These are phyloP conservation scores for Halyomorpha halys DNA, from an alignment of 1,140 invertebrate species.

Conservation along the genomic window DNA sequence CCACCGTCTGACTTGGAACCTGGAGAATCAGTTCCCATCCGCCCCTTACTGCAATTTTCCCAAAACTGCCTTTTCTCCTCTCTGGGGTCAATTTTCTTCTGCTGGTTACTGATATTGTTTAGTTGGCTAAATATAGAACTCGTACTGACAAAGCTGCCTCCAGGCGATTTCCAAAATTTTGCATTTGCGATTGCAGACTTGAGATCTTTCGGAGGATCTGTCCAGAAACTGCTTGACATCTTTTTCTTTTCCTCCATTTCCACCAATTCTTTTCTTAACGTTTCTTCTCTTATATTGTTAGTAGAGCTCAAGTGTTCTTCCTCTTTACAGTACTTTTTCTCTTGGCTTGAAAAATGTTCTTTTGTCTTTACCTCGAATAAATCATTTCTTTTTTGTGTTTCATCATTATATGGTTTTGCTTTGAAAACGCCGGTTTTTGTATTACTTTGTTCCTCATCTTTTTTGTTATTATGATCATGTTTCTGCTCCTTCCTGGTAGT, in stretches of 20 bases:
- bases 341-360: too few species aligned
- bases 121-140: constrained; percentile 10
- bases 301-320: too few species aligned
- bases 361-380: too few species aligned
- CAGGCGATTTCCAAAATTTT: not conserved
- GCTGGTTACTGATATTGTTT: not conserved
- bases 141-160: not conserved
- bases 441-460: too few species aligned
- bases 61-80: constrained; percentile 14
- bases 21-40: not conserved
- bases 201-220: not conserved
- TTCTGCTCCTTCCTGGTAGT: too few species aligned
- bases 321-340: too few species aligned
- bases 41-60: not conserved
- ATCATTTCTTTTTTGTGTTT: too few species aligned
- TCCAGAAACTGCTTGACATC: not conserved
- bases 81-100: not conserved
- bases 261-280: not conserved
- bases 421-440: too few species aligned
- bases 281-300: not conserved
- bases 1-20: not conserved
- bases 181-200: not conserved
- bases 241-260: constrained; percentile 8
- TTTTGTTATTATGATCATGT: too few species aligned
- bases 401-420: too few species aligned